phyloP scores from a whole-genome alignment of 2,888 invertebrate species.

The Siphlonurus alternatus region DNA sequence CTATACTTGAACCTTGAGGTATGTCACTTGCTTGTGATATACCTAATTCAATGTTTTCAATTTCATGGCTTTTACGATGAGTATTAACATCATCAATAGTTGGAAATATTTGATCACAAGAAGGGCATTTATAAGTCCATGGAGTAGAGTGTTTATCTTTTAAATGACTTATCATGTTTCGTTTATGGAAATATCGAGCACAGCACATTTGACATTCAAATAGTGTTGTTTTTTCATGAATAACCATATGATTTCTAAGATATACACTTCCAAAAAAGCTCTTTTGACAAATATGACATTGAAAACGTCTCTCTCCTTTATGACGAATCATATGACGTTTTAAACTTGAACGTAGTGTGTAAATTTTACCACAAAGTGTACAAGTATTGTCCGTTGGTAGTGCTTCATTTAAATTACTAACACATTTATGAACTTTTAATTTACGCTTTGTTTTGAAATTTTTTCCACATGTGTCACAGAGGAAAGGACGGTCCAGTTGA shows the following conservation, averaged over 20 bases:
- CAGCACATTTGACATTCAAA: background rate
- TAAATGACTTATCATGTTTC: background rate
- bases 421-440: background rate
- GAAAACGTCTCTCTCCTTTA: background rate
- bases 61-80: background rate
- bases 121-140: background rate
- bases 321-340: background rate
- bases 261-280: background rate
- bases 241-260: background rate
- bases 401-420: background rate
- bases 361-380: background rate
- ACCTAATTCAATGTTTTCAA: background rate
- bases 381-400: background rate
- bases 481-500: background rate
- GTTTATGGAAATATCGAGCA: background rate
- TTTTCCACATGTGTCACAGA: background rate
- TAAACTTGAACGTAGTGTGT: background rate
- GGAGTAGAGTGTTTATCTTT: slow-evolving; percentile 1
- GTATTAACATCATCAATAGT: background rate
- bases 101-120: background rate
- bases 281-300: background rate
- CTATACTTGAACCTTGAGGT: background rate
- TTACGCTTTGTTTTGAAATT: background rate
- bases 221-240: background rate
- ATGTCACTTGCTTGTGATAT: background rate